A percentile compares a stretch with the other conserved stretches of the same genome.
Conservation (phyloP, 1,140 invertebrate species). For the Gyrodactylus bullatarudis region DNA sequence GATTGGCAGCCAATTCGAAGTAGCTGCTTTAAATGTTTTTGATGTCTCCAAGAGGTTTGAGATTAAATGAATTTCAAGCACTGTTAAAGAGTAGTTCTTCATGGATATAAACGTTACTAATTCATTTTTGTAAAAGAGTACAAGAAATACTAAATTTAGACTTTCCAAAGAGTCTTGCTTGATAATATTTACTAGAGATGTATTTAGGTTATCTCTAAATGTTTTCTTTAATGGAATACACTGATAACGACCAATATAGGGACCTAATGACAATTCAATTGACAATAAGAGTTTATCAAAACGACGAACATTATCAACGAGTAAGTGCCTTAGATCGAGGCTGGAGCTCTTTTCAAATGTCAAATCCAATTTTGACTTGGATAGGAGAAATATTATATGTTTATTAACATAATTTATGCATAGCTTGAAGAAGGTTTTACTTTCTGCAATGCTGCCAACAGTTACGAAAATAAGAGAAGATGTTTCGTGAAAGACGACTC, state of each 20-base stretch:
- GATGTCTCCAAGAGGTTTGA: neutral
- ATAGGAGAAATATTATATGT: neutral
- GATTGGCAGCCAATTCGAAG: neutral
- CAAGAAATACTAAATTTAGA: neutral
- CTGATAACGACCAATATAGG: neutral
- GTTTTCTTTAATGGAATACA: neutral
- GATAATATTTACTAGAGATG: neutral
- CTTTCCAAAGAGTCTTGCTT: neutral
- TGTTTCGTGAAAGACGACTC: neutral
- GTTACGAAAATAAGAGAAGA: neutral
- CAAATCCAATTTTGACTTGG: neutral
- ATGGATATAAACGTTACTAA: neutral
- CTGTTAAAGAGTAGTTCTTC: neutral
- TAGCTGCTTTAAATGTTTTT: neutral
- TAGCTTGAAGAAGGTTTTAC: neutral
- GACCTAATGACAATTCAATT: neutral
- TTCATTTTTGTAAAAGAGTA: neutral
- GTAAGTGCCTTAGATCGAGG: neutral
- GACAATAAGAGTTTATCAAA: neutral
- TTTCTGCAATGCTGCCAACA: neutral
- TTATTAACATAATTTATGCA: neutral
- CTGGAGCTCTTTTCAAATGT: neutral
- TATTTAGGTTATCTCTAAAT: neutral
- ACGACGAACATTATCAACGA: neutral
- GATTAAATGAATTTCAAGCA: neutral